Percentiles rank a stretch among this genome's conserved stretches.
These are phyloP conservation scores for Ibidorhyncha struthersii DNA, from an alignment of 2,113 vertebrate species.

Conservation along the genomic window DNA sequence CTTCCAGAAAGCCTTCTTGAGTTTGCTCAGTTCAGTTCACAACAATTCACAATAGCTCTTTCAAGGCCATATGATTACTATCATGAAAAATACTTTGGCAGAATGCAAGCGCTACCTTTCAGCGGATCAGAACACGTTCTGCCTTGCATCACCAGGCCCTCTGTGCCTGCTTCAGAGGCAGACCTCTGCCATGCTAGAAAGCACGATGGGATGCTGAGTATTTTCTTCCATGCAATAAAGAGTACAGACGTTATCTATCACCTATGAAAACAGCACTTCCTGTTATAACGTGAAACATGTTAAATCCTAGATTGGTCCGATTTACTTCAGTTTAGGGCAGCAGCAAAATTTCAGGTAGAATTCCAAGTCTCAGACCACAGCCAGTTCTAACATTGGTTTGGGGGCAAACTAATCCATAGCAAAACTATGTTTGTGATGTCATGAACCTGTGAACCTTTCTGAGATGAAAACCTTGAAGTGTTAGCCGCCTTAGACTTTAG, in stretches of 20 bases:
- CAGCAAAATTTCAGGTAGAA: neutral
- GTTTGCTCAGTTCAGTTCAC: neutral
- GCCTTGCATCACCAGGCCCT: neutral
- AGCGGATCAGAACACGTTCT: fast-evolving
- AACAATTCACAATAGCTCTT: neutral
- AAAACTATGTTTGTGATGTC: neutral
- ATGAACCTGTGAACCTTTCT: neutral
- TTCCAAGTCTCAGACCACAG: neutral
- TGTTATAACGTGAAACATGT: neutral
- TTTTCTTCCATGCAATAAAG: neutral
- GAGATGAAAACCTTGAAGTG: neutral
- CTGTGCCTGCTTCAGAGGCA: neutral
- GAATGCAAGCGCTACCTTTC: neutral
- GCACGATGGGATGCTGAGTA: neutral
- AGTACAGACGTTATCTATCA: neutral
- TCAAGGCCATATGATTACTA: neutral
- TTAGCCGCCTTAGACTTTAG: neutral
- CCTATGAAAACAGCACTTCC: neutral
- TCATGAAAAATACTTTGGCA: neutral
- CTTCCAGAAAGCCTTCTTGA: neutral
- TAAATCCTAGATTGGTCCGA: neutral
- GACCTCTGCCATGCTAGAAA: neutral
- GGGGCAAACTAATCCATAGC: neutral
- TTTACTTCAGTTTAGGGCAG: neutral
- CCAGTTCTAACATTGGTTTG: neutral